phyloP scores from a whole-genome alignment of 2,113 vertebrate genomes.

The Leucoraja erinaceus region DNA sequence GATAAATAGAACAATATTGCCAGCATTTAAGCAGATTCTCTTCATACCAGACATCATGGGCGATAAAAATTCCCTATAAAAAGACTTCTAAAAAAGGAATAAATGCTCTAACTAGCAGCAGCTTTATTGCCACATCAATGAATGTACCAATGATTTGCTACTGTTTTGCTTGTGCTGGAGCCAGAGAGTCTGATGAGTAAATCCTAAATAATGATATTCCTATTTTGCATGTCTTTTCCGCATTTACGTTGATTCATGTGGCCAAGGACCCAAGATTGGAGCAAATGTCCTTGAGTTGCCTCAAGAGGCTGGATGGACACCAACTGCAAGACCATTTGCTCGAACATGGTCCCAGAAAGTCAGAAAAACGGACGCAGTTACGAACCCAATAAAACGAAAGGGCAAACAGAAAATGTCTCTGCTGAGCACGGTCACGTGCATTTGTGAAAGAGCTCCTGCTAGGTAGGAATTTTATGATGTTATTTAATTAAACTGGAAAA shows the following conservation, averaged over 20 bases:
- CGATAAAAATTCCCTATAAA: slow-evolving; percentile 36
- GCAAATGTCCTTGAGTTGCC: background rate
- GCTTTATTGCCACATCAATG: slow-evolving; percentile 35
- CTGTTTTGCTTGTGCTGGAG: slow-evolving; percentile 33
- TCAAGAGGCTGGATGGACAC: background rate
- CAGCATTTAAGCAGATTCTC: slow-evolving; percentile 33
- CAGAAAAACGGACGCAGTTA: background rate
- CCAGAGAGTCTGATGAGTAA: slow-evolving; percentile 37
- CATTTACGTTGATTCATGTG: slow-evolving; percentile 4
- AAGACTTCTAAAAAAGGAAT: slow-evolving; percentile 39
- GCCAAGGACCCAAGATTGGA: background rate
- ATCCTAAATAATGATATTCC: slow-evolving; percentile 36
- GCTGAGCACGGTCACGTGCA: background rate
- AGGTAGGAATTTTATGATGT: slow-evolving; percentile 24
- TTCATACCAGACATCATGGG: slow-evolving; percentile 38
- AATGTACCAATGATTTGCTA: slow-evolving; percentile 38
- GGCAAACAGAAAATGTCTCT: slow-evolving; percentile 6
- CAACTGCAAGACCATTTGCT: background rate
- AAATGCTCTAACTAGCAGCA: slow-evolving; percentile 35
- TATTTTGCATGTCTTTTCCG: slow-evolving; percentile 18
- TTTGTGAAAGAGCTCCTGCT: background rate
- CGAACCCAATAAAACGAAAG: slow-evolving; percentile 27
- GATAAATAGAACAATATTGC: slow-evolving; percentile 38
- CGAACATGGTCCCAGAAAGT: background rate
- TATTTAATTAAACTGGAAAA: background rate